Evolutionary conservation across 2,888 invertebrate genomes (phyloP).

Genomic region (Crepidodera aurea): DNA sequence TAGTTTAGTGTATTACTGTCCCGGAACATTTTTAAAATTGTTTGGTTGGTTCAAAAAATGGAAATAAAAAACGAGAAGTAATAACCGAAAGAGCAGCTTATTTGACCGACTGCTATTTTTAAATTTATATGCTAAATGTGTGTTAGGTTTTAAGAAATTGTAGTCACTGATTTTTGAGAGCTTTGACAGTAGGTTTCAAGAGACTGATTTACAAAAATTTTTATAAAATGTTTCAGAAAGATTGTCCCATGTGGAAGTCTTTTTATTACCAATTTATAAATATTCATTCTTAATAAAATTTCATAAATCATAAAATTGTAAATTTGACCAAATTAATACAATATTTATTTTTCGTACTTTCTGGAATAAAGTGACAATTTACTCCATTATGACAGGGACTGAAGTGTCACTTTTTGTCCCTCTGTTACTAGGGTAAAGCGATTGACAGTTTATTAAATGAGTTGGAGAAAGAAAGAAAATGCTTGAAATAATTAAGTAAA

Average conservation of each 20-base stretch:
- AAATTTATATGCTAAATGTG: conserved; percentile 26
- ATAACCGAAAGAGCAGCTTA: conserved; percentile 18
- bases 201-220: conserved; percentile 27
- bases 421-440: no score
- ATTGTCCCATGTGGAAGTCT: background rate
- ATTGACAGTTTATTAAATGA: no score
- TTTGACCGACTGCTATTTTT: conserved; percentile 24
- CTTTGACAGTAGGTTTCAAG: conserved; percentile 28
- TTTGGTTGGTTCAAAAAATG: conserved; percentile 27
- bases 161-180: conserved; percentile 23
- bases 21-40: conserved; percentile 27
- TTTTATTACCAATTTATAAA: no score
- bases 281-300: no score
- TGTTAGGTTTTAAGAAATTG: conserved; percentile 26
- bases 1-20: conserved; percentile 44
- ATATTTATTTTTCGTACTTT: no score
- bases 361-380: no score
- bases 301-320: no score
- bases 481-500: no score
- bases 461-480: no score
- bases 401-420: no score
- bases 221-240: background rate
- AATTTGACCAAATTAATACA: no score
- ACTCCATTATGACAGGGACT: no score
- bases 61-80: conserved; percentile 7